Evolutionary conservation across 2,113 vertebrate species (phyloP).

Genomic region (Hucho hucho): DNA sequence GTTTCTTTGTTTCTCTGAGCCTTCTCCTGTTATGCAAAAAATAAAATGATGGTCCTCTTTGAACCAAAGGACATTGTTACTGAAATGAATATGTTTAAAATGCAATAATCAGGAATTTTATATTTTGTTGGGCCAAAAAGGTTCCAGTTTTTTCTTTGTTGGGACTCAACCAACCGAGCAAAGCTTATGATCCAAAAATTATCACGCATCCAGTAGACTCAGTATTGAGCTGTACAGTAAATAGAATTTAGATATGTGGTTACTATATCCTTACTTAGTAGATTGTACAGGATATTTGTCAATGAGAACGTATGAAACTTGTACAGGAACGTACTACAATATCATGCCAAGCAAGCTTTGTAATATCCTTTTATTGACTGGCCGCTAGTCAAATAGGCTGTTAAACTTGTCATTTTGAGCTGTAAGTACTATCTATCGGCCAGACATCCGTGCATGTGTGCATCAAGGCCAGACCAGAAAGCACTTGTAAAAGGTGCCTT

Average conservation of each 20-base stretch:
- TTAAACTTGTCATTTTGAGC: not conserved
- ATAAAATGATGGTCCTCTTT: conserved; percentile 25
- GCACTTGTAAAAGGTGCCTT: not conserved
- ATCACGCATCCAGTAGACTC: conserved; percentile 5
- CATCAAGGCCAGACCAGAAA: not conserved
- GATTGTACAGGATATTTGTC: not conserved
- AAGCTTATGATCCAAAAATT: conserved; percentile 16
- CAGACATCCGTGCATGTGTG: conserved; percentile 7
- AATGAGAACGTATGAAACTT: not conserved
- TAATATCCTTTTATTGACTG: conserved; percentile 8
- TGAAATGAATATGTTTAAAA: conserved; percentile 28
- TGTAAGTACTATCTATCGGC: conserved; percentile 11
- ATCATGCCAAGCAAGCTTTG: conserved; percentile 5
- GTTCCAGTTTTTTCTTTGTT: conserved; percentile 22
- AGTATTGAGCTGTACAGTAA: not conserved
- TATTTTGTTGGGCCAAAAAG: conserved; percentile 29
- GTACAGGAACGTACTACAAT: not conserved
- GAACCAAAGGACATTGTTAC: conserved; percentile 62
- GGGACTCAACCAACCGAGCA: not conserved
- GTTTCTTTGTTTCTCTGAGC: conserved; percentile 42
- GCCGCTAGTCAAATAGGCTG: conserved; percentile 12
- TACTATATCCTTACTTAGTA: not conserved
- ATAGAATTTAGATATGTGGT: conserved; percentile 12
- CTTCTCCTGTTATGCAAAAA: conserved; percentile 62
- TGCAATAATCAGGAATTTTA: conserved; percentile 51